Evolutionary conservation across 2,113 vertebrate species (phyloP).

Genomic region (Uropsilus gracilis): DNA sequence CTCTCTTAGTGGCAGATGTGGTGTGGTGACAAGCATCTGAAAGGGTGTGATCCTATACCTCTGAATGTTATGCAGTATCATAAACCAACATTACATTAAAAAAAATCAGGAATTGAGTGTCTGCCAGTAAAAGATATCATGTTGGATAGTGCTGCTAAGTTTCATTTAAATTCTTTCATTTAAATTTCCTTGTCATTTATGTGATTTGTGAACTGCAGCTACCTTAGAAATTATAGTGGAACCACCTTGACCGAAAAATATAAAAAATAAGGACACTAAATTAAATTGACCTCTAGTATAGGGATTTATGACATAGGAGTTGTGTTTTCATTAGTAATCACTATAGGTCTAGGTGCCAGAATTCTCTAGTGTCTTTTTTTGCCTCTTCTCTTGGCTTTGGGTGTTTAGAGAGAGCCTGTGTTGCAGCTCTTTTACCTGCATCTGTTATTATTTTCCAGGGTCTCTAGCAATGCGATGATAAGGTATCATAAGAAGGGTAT

Average conservation of each 20-base stretch:
- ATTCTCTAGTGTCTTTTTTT: neutral
- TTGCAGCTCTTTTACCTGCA: neutral
- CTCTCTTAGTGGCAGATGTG: too few species aligned
- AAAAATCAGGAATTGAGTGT: constrained; percentile 21
- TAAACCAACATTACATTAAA: too few species aligned
- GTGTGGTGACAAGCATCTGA: too few species aligned
- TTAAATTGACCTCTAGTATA: neutral
- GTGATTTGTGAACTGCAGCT: neutral
- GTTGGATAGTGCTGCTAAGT: neutral
- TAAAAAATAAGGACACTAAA: too few species aligned
- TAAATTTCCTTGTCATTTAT: neutral
- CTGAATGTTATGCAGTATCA: too few species aligned
- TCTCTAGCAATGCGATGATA: neutral
- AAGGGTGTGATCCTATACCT: too few species aligned
- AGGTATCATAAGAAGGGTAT: neutral
- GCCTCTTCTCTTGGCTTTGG: neutral
- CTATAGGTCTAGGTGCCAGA: neutral
- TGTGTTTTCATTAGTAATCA: too few species aligned
- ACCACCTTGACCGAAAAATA: neutral
- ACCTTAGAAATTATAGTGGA: neutral
- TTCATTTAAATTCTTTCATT: constrained; percentile 6
- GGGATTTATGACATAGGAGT: neutral
- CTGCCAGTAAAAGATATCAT: neutral
- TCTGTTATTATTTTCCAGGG: neutral
- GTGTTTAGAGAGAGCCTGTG: neutral